phyloP scores from a whole-genome alignment of 2,113 vertebrate species.

The Austrofundulus limnaeus region DNA sequence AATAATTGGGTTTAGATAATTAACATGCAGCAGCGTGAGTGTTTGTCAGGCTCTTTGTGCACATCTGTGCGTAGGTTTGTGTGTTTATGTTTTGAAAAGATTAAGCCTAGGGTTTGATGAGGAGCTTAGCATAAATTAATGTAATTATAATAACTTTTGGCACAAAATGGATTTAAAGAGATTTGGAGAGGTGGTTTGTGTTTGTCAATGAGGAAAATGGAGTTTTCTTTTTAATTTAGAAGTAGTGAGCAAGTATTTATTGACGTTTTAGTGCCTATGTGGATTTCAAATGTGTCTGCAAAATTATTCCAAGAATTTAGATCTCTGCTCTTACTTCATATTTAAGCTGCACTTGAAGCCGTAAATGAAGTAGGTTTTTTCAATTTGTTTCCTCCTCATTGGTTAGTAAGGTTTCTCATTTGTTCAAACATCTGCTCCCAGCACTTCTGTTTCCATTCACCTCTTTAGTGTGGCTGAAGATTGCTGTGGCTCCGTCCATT shows the following conservation, averaged over 20 bases:
- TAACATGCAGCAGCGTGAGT: constrained; percentile 17
- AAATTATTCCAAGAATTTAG: not conserved
- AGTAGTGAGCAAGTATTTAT: not conserved
- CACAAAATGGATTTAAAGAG: constrained; percentile 34
- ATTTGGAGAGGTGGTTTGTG: constrained; percentile 23
- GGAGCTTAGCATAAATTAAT: constrained; percentile 61
- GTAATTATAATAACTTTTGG: constrained; percentile 50
- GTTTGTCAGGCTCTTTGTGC: too few species aligned
- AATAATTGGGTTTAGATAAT: constrained; percentile 44
- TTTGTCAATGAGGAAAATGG: not conserved
- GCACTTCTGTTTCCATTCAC: not conserved
- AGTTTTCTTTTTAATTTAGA: constrained; percentile 1
- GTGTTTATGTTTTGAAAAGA: constrained; percentile 24
- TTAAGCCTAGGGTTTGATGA: constrained; percentile 28
- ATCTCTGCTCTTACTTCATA: constrained; percentile 12
- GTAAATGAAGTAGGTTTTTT: not conserved
- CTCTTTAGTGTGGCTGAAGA: too few species aligned
- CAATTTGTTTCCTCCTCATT: not conserved
- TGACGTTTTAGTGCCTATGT: not conserved
- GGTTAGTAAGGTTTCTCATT: constrained; percentile 25
- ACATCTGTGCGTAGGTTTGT: too few species aligned
- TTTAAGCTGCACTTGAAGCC: too few species aligned
- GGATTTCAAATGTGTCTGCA: not conserved
- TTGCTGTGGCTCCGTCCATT: too few species aligned
- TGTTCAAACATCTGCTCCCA: constrained; percentile 43